phyloP scores from a whole-genome alignment of 2,888 invertebrate genomes.

The Stenodema calcarata region DNA sequence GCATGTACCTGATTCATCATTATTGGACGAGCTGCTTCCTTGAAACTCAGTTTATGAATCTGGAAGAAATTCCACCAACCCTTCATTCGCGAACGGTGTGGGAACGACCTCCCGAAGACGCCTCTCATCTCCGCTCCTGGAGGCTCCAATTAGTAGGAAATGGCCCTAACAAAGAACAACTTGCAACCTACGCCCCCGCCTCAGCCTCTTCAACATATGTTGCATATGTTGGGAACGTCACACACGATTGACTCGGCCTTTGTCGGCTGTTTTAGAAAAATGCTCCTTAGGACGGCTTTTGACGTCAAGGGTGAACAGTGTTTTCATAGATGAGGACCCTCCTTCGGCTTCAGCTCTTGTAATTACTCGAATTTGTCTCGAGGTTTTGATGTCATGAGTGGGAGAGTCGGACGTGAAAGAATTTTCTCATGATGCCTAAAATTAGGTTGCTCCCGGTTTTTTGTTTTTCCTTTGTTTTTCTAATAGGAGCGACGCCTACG shows the following conservation, averaged over 20 bases:
- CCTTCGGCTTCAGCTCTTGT: not conserved
- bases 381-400: not conserved
- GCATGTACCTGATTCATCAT: no score
- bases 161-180: conserved; percentile 29
- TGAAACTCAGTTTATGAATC: no score
- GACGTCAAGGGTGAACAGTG: not conserved
- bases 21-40: no score
- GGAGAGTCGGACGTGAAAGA: not conserved
- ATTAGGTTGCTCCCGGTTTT: not conserved
- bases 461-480: not conserved
- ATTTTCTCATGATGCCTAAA: not conserved
- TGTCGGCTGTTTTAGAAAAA: conserved; percentile 12
- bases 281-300: conserved; percentile 12
- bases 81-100: not conserved
- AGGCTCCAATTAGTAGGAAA: conserved; percentile 41
- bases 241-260: conserved; percentile 39
- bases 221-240: conserved; percentile 48
- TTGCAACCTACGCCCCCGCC: not conserved
- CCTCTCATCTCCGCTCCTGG: not conserved
- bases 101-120: not conserved
- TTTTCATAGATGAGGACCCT: not conserved
- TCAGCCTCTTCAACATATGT: conserved; percentile 32
- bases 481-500: not conserved
- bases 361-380: conserved; percentile 44
- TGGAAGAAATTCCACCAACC: not conserved